phyloP scores from a whole-genome alignment of 2,797 vertebrate genomes.

The Distichodus sexfasciatus region DNA sequence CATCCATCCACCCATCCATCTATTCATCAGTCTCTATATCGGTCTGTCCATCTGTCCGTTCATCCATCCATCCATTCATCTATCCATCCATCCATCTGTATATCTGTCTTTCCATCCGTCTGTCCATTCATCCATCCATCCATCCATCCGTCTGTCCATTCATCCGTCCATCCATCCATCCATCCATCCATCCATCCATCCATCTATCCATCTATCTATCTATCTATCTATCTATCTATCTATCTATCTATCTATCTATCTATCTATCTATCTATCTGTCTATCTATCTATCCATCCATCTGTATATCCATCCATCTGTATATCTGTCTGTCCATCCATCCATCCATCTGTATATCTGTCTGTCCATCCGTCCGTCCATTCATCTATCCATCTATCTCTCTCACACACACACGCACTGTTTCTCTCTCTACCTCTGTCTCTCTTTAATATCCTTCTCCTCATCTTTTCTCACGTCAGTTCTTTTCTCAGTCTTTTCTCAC shows the following conservation, averaged over 20 bases:
- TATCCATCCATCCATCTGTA: background rate
- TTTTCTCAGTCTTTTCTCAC: too few relatives aligned
- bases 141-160: background rate
- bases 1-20: too few relatives aligned
- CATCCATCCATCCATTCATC: too few relatives aligned
- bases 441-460: background rate
- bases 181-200: background rate
- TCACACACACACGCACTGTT: too few relatives aligned
- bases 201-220: background rate
- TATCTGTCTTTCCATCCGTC: conserved; percentile 23
- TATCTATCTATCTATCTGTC: too few relatives aligned
- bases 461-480: too few relatives aligned
- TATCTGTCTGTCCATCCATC: conserved; percentile 6
- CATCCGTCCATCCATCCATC: background rate
- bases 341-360: conserved; percentile 9
- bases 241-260: too few relatives aligned
- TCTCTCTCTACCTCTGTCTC: background rate
- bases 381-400: background rate
- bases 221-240: background rate
- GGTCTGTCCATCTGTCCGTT: too few relatives aligned
- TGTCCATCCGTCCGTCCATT: background rate
- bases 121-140: background rate
- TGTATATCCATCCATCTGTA: too few relatives aligned
- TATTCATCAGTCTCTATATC: too few relatives aligned
- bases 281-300: too few relatives aligned